Base-by-base conservation (phyloP, 37 sponge, comb jelly and placozoan genomes). In the Bolinopsis microptera region DNA sequence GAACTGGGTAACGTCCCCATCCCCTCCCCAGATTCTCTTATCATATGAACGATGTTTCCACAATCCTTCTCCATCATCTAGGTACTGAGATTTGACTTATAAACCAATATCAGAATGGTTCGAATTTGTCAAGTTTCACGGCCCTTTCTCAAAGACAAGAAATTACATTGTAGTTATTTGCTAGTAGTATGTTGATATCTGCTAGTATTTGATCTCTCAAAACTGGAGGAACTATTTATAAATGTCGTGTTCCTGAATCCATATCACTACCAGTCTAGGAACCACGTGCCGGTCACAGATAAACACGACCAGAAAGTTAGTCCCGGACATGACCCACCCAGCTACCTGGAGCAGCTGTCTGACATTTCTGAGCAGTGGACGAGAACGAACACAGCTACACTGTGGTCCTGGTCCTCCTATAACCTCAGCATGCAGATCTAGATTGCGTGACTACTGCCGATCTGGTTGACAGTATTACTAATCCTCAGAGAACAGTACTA, bases 371-470 rank as follows among this genome's bases (percentile, higher is more conserved):
- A n/a, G 3, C 27, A 72, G 75, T 72, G 75, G 13, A 27, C 3
- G 25, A 27, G 13, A 72, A 72, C 75, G 24, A 16, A 22, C 75
- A 72, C 75, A 72, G 75, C 28, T 72, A 5, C 24, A 25, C 24
- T 72, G 75, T 22, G 75, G 13, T 23, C 28, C n/a, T 23, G 28
- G 13, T 5, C 75, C n/a, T 23, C 28, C n/a, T n/a, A n/a, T 16
- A 72, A 72, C 75, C 75, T 16, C 28, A 72, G 75, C 28, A 72
- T 72, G 75, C 75, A 72, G 75, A 72, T 22, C 28, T 72, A 3
- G 75, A 25, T 5, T 16, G 3, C 5, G 75, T 27, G n/a, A n/a
- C n/a, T 23, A 21, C 68, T 9, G 68, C 5, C 13, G 28, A 72
- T 22, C 75, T 72, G 75, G 75, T 16, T 5, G 75, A 25, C 28